phyloP scores from a whole-genome alignment of 2,113 vertebrate species.

The Gracilinanus agilis region DNA sequence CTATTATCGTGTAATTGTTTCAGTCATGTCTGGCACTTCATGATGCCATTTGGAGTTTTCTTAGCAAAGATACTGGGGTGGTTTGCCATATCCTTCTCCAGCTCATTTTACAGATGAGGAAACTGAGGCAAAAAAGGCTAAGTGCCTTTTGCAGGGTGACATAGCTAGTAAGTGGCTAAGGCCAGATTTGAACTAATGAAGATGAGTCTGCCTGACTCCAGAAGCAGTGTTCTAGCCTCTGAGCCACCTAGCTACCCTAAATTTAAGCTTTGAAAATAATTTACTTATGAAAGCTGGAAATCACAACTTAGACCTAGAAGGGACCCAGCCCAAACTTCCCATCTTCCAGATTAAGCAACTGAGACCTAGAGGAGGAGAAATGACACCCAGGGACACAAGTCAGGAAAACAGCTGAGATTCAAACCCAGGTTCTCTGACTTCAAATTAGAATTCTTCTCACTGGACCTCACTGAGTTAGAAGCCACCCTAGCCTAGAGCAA shows the following conservation, averaged over 20 bases:
- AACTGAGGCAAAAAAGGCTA: no score
- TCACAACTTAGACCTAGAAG: not conserved
- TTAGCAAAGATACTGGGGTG: no score
- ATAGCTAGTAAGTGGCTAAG: no score
- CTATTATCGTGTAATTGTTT: not conserved
- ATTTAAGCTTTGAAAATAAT: not conserved
- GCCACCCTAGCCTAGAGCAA: not conserved
- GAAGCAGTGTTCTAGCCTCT: no score
- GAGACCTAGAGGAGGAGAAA: not conserved
- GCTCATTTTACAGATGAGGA: no score
- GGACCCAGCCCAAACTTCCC: not conserved
- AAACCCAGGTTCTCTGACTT: not conserved
- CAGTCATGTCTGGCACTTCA: no score
- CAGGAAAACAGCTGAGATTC: not conserved
- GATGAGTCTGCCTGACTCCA: no score
- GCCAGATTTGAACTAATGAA: no score
- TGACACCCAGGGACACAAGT: not conserved
- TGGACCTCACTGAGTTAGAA: not conserved
- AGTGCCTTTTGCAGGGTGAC: no score
- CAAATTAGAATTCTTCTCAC: not conserved
- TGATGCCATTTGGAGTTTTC: no score
- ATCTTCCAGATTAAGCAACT: not conserved
- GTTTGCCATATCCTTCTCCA: no score
- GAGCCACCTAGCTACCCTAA: no score
- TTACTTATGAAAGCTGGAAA: not conserved